Evolutionary conservation across 2,797 vertebrate species (phyloP), one percentile per base, ranked within the genome.

Genomic region (Morelia viridis): DNA sequence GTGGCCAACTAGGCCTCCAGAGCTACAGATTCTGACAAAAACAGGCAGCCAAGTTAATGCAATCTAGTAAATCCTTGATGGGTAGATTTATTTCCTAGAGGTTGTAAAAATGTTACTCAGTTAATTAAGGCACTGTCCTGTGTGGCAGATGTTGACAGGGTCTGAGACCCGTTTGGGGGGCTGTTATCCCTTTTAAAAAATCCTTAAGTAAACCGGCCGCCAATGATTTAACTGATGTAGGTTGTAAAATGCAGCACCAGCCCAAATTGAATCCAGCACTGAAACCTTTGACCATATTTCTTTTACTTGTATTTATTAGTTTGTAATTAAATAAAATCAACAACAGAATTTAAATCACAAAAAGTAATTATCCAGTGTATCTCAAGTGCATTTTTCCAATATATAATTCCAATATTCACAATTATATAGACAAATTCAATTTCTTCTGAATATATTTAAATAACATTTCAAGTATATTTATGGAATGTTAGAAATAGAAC

Each of bases 291-390:
- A 97, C 98, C 98, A 71, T 93, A 90, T 97, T 96, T 97, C 97
- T 98, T 98, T 98, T 96, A 97, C 94, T 97, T 98, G 71, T 98
- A 99, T 98, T 99, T 99, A 99, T 99, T 99, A 98, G 97, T 98
- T 98, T 98, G 97, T 97, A 97, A 99, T 99, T 99, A 99, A 99
- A 99, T 99, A 99, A 99, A 98, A 98, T 98, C 98, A 98, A 98
- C 98, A 98, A 99, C 99, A 99, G 97, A 98, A 97, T 98, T 97
- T 98, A 98, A 97, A 98, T 98, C 98, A 99, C 98, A 99, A 98
- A 98, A 99, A 98, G 98, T 99, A 98, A 98, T 99, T 99, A 98
- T 99, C 99, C 99, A 99, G 99, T 99, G 99, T 99, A 99, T 99
- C 98, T 99, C 98, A 99, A 99, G 99, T 99, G 99, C 99, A 99